Percentiles rank a stretch among this genome's conserved stretches.
Conservation (phyloP, 2,113 vertebrate species). For the Scytalopus superciliaris region DNA sequence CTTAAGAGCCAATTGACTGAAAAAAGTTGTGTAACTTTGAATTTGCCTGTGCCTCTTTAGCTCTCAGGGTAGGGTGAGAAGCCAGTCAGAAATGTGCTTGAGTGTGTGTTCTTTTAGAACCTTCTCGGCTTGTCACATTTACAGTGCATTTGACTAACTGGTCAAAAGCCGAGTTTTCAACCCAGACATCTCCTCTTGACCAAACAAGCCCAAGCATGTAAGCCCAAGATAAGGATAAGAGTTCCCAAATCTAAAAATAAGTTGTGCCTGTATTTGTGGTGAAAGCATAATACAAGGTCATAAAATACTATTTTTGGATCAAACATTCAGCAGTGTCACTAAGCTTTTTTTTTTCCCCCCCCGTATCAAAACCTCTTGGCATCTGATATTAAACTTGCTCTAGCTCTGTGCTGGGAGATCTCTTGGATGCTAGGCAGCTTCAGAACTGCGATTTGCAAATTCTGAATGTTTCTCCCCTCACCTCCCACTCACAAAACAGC, state of each 20-base stretch:
- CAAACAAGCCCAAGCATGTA: neutral
- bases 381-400: neutral
- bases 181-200: neutral
- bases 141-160: neutral
- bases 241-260: neutral
- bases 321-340: neutral
- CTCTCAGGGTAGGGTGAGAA: neutral
- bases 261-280: neutral
- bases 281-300: neutral
- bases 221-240: neutral
- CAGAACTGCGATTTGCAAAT: neutral
- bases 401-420: neutral
- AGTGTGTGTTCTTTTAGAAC: neutral
- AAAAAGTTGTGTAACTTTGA: neutral
- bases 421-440: neutral
- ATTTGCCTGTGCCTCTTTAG: neutral
- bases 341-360: neutral
- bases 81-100: neutral
- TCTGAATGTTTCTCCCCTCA: neutral
- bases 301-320: neutral
- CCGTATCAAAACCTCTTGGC: neutral
- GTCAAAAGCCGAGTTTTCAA: slow-evolving; percentile 28
- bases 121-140: neutral
- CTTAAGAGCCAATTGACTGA: neutral
- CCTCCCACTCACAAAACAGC: neutral